Percentiles rank a stretch among this genome's conserved stretches.
Conservation (phyloP, 2,888 invertebrate species). For the Sinodicranocentrus sp. region DNA sequence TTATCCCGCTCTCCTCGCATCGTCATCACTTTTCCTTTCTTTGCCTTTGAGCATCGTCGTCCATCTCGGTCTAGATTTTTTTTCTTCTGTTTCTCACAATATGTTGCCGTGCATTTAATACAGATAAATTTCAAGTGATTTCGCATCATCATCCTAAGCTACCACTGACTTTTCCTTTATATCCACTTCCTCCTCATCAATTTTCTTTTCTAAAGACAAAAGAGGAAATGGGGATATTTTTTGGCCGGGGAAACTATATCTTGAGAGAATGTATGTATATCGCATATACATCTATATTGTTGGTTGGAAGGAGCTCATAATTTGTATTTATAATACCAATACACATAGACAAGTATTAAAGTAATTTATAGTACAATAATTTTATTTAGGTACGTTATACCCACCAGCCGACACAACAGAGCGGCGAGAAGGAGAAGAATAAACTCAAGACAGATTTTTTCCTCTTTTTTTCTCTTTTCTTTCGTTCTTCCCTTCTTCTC, state of each 20-base stretch:
- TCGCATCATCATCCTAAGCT: not conserved
- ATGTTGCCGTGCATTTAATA: not conserved
- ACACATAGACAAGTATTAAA: slow-evolving; percentile 50
- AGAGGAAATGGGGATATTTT: not conserved
- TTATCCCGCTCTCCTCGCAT: not conserved
- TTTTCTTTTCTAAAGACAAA: not conserved
- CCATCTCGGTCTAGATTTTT: not conserved
- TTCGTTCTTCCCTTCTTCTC: not conserved
- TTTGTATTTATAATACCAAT: slow-evolving; percentile 32
- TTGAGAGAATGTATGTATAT: not conserved
- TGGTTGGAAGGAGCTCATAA: slow-evolving; percentile 39
- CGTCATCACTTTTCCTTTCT: slow-evolving; percentile 3
- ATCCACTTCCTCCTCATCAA: not conserved
- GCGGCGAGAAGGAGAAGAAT: not conserved
- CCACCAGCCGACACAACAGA: not conserved
- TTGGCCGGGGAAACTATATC: not conserved
- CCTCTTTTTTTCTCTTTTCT: not conserved
- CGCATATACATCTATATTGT: not conserved
- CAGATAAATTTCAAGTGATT: not conserved
- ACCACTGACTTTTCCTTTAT: not conserved
- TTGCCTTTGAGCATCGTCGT: not conserved
- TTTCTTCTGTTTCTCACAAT: not conserved
- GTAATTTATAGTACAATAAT: slow-evolving; percentile 56
- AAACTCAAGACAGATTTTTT: not conserved
- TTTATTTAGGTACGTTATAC: slow-evolving; percentile 50